Conservation (phyloP, 2,888 invertebrate genomes). For the Ochropleura leucogaster region DNA sequence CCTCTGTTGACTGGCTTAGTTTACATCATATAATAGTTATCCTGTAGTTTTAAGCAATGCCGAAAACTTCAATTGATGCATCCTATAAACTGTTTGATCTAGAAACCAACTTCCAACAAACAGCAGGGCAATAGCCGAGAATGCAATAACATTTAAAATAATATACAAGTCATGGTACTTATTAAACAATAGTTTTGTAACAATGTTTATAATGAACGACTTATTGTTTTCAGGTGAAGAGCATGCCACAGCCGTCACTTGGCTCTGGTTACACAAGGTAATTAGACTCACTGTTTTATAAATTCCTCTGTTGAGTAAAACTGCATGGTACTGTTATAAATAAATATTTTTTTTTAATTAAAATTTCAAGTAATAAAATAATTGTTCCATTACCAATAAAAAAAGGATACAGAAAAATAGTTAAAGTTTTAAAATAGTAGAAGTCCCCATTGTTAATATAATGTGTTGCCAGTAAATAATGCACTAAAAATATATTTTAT, state of each 20-base stretch:
- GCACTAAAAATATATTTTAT: background rate
- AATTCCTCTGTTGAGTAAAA: background rate
- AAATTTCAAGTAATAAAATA: background rate
- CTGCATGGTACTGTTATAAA: too few relatives aligned
- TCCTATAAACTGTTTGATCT: too few relatives aligned
- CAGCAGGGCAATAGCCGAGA: too few relatives aligned
- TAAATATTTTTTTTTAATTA: too few relatives aligned
- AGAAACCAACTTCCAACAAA: too few relatives aligned
- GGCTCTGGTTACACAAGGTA: slow-evolving; percentile 98
- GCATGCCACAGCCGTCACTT: slow-evolving; percentile 96
- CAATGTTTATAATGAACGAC: slow-evolving; percentile 37
- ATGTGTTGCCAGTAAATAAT: slow-evolving; percentile 13
- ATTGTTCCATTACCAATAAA: background rate
- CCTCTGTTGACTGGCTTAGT: too few relatives aligned
- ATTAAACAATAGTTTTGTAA: background rate
- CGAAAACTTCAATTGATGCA: too few relatives aligned
- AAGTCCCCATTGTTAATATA: background rate
- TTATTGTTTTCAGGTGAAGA: slow-evolving; percentile 93
- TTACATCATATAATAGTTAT: too few relatives aligned
- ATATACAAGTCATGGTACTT: background rate
- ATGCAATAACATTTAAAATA: too few relatives aligned
- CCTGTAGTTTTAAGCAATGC: too few relatives aligned
- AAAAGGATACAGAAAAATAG: background rate
- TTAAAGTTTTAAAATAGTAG: background rate
- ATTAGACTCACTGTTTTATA: slow-evolving; percentile 28